Base-by-base conservation (phyloP, 2,113 vertebrate genomes). In the Gnathonemus longibarbis region DNA sequence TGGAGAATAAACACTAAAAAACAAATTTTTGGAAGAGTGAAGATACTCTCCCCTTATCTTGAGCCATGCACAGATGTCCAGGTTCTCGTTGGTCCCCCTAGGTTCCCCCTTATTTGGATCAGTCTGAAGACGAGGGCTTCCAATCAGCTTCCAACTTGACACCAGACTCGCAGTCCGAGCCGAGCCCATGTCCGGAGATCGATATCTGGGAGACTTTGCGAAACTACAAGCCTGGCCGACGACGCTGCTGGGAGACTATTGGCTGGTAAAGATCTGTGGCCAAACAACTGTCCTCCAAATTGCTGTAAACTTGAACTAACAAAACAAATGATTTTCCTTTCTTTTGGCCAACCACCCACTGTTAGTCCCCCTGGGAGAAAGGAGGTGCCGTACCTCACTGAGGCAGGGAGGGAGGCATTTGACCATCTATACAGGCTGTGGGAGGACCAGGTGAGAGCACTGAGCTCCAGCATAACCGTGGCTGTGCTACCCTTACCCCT, bases 51-150 rank as follows among this genome's bases (percentile, higher is more conserved):
- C 21, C 3, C 21, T 70, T 10, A 31, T 10, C n/a, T 31, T 70
- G 62, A 31, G 27, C 27, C 62, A 31, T 5, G 10, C 62, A 13
- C 62, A 70, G n/a, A 27, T 70, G 62, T 70, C 62, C 62, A 70
- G n/a, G 62, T 31, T 27, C 62, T 27, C 3, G 7, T 70, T 70
- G 62, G 45, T 84, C 45, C 83, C 42, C 42, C 2, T 92, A 99
- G 98, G 97, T 99, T 91, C 98, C 98, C 9, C 95, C 95, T 88
- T 96, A 94, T 89, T 95, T 98, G 90, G 98, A 99, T 93, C 98
- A 97, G 93, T 99, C 98, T 45, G 98, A 99, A 91, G 98, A 99
- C 88, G 98, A 99, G 91, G 98, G 98, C 17, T 99, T 99, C 95
- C 98, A 99, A 93, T 99, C 98, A 0, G 95, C 98, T 4, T 98